Evolutionary conservation across 2,888 invertebrate species (phyloP), one percentile per base, ranked within the genome.

Genomic region (Mythimna vitellina): DNA sequence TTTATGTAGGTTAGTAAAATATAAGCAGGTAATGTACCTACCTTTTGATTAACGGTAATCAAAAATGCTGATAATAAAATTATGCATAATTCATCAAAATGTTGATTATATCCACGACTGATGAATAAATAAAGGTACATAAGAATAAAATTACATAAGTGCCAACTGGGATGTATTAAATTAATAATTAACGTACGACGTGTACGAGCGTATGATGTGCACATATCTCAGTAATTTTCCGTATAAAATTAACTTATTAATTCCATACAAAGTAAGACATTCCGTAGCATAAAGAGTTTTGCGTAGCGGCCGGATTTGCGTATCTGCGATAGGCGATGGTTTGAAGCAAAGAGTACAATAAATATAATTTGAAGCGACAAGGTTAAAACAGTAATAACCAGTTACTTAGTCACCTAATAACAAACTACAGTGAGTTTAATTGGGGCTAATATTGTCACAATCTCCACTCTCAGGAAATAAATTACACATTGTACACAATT

Each of bases 171-270:
- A 42, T 22, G 20, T 38, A 67, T 46, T 51, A 70, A 58, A 51
- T 51, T 64, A 51, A 54, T 67, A 71, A 79, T 65, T 65, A 68
- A 62, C 58, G 32, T 60, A 51, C 35, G 7, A 58, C 49, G 29
- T 72, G 12, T 42, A 73, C 54, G 35, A 32, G 14, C 54, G 46
- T 61, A 49, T 67, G 54, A 58, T 72, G 61, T 69, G 22, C 38
- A 65, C 17, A 54, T 64, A 64, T 22, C 51, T 72, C n/a, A 25
- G 61, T 68, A 62, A 82, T 76, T 72, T 79, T 72, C 71, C 67
- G 35, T 56, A 65, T 56, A 46, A 58, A 57, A 62, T 62, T 35
- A 56, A 9, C 46, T 70, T 10, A 35, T 67, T 61, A 65, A 25
- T 54, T 60, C 29, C 49, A 49, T 65, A 62, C 10, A 65, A 64